phyloP scores from a whole-genome alignment of 2,888 invertebrate species.

The Aleiodes leptofemur region DNA sequence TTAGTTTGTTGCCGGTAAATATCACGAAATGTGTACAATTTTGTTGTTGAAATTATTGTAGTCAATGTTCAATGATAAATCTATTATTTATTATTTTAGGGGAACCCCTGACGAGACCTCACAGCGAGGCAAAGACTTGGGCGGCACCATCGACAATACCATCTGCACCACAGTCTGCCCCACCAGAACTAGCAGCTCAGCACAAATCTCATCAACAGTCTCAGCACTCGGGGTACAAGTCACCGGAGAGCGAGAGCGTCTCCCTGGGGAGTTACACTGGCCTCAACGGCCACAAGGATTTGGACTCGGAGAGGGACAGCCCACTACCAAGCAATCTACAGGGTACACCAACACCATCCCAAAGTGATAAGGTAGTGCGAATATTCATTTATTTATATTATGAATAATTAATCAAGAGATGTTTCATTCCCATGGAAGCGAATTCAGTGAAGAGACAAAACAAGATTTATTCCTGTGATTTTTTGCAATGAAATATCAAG shows the following conservation, averaged over 20 bases:
- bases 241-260: slow-evolving; percentile 74
- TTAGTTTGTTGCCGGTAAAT: slow-evolving; percentile 29
- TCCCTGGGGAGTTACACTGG: slow-evolving; percentile 72
- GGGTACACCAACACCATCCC: slow-evolving; percentile 62
- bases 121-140: slow-evolving; percentile 91
- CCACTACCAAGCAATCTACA: slow-evolving; percentile 67
- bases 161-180: slow-evolving; percentile 82
- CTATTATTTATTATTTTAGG: slow-evolving; percentile 70
- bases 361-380: slow-evolving; percentile 61
- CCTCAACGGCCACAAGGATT: slow-evolving; percentile 72
- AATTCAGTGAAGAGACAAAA: no score
- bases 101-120: slow-evolving; percentile 89
- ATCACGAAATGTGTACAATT: slow-evolving; percentile 2
- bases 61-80: not conserved
- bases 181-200: slow-evolving; percentile 81
- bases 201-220: slow-evolving; percentile 69
- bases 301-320: slow-evolving; percentile 71
- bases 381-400: not conserved
- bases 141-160: slow-evolving; percentile 81
- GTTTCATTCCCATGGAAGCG: not conserved
- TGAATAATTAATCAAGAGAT: not conserved
- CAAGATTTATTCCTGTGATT: no score
- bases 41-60: slow-evolving; percentile 21
- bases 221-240: slow-evolving; percentile 73
- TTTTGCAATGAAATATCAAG: no score